Evolutionary conservation across 1,140 invertebrate genomes (phyloP).

Genomic region (Drosophila guanche): DNA sequence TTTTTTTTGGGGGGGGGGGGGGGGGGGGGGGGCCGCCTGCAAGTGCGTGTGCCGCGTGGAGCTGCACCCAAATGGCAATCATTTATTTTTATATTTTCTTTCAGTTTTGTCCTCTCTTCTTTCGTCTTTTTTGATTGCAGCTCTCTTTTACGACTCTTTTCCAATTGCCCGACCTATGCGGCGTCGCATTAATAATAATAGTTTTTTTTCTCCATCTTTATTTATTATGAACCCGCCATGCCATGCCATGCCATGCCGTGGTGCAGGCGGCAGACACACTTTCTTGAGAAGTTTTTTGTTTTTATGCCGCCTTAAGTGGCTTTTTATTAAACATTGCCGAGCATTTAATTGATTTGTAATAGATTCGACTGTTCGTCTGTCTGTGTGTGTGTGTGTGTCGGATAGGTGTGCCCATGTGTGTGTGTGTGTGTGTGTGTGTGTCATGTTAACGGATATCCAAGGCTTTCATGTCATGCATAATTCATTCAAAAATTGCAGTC

Average conservation of each 20-base stretch:
- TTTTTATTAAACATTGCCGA: constrained; percentile 74
- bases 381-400: constrained; percentile 34
- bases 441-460: constrained; percentile 72
- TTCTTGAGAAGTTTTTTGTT: constrained; percentile 52
- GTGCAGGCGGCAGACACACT: constrained; percentile 44
- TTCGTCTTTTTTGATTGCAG: constrained; percentile 26
- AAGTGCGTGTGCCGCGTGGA: constrained; percentile 30
- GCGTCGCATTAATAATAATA: constrained; percentile 61
- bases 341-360: constrained; percentile 82
- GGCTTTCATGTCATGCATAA: constrained; percentile 71
- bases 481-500: constrained; percentile 66
- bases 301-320: constrained; percentile 64
- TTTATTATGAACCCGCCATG: constrained; percentile 61
- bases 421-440: constrained; percentile 42
- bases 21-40: constrained; percentile 22
- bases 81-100: constrained; percentile 10
- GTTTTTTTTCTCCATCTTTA: constrained; percentile 33
- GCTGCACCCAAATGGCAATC: constrained; percentile 59
- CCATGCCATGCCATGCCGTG: constrained; percentile 17
- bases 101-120: constrained; percentile 8
- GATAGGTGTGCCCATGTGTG: constrained; percentile 7
- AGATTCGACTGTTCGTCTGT: constrained; percentile 47
- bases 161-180: constrained; percentile 51
- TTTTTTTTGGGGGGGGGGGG: no score
- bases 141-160: constrained; percentile 70